Evolutionary conservation across 1,140 invertebrate species (phyloP).

Genomic region (Papilio polyxenes): DNA sequence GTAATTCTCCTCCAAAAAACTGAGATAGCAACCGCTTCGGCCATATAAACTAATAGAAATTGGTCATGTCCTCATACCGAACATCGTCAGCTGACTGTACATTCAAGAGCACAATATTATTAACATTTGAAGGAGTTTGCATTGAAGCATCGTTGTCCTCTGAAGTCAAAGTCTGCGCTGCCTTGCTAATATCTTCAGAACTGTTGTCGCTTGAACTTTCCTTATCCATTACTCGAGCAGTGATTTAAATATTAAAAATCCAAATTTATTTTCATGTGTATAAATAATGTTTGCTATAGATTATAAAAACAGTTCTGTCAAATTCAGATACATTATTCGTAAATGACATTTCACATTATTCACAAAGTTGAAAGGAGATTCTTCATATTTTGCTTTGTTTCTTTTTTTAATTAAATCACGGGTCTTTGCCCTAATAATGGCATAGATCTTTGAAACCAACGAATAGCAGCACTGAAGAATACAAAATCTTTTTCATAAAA

Average conservation of each 20-base stretch:
- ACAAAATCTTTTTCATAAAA: slow-evolving; percentile 20
- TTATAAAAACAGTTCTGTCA: not conserved
- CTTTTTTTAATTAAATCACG: not conserved
- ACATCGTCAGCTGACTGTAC: slow-evolving; percentile 64
- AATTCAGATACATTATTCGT: not conserved
- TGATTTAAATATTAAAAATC: not conserved
- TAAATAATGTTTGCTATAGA: not conserved
- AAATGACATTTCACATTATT: not conserved
- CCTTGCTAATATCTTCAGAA: slow-evolving; percentile 2
- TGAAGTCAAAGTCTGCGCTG: not conserved
- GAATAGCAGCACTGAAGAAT: not conserved
- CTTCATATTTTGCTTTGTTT: not conserved
- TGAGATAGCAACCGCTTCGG: too few relatives aligned
- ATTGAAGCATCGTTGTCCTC: slow-evolving; percentile 35
- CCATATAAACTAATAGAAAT: too few relatives aligned
- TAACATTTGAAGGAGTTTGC: slow-evolving; percentile 47
- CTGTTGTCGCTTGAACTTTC: slow-evolving; percentile 11
- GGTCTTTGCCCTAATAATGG: not conserved
- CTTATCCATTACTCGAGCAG: not conserved
- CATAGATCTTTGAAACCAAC: not conserved
- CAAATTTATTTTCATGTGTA: not conserved
- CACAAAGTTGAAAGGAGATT: not conserved
- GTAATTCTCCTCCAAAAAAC: too few relatives aligned
- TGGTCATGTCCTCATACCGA: slow-evolving; percentile 45
- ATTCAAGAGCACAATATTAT: slow-evolving; percentile 53